These are phyloP conservation scores for Lagodon rhomboides DNA, from an alignment of 2,797 vertebrate species.

Conservation along the genomic window DNA sequence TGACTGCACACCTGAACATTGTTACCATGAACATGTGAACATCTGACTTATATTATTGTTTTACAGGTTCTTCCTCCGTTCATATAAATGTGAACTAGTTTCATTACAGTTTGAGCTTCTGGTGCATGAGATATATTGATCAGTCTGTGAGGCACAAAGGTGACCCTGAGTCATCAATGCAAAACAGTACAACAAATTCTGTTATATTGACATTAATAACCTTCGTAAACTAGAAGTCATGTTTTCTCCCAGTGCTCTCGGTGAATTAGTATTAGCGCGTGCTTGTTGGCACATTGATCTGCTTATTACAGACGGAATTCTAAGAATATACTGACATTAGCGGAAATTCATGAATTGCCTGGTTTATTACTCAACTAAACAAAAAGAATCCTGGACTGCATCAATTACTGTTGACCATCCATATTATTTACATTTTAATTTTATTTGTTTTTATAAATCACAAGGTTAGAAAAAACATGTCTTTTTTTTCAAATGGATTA, in stretches of 20 bases:
- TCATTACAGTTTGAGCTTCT: neutral
- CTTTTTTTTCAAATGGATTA: neutral
- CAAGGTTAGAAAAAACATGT: neutral
- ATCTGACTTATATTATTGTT: neutral
- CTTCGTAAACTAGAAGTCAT: neutral
- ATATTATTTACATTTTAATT: neutral
- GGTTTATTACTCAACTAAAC: neutral
- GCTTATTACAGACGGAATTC: neutral
- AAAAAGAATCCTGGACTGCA: neutral
- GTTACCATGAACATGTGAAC: neutral
- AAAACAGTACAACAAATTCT: conserved; percentile 22
- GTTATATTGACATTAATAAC: conserved; percentile 12
- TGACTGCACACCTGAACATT: neutral
- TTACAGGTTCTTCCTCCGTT: too few relatives aligned
- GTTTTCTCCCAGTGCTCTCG: neutral
- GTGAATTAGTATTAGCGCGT: neutral
- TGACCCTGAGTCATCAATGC: conserved; percentile 28
- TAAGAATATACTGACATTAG: neutral
- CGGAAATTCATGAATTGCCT: neutral
- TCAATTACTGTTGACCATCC: neutral
- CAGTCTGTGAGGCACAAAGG: neutral
- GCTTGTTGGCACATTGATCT: neutral
- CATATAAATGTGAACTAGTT: neutral
- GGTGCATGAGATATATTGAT: conserved; percentile 4
- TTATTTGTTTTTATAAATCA: neutral